Percentiles rank a stretch among this genome's conserved stretches.
phyloP scores from a whole-genome alignment of 2,113 vertebrate species.

The Craseonycteris thonglongyai region DNA sequence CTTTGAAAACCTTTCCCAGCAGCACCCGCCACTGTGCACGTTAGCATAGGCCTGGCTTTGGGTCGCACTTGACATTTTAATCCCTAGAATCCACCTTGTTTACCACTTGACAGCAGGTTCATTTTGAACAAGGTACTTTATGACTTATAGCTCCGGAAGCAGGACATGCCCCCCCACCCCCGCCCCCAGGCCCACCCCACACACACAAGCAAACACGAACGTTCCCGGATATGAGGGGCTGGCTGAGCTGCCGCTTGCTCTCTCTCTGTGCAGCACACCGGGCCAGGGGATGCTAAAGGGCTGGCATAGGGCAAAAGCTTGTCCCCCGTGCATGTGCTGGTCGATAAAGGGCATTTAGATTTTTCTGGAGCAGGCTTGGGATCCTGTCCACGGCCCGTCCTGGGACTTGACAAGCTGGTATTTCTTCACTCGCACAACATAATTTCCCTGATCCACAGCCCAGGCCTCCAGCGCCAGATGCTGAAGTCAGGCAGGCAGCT shows the following conservation, averaged over 20 bases:
- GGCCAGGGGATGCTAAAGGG: neutral
- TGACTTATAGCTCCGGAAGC: neutral
- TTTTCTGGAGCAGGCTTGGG: neutral
- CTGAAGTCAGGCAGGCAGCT: conserved; percentile 77
- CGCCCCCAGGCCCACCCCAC: neutral
- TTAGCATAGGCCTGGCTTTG: conserved; percentile 39
- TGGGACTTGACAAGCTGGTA: conserved; percentile 35
- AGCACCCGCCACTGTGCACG: neutral
- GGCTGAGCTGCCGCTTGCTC: neutral
- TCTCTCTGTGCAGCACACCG: neutral
- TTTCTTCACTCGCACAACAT: conserved; percentile 42
- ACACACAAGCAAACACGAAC: neutral
- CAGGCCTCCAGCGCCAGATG: conserved; percentile 69
- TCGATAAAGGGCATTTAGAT: neutral
- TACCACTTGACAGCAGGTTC: conserved; percentile 48
- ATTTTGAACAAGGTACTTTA: neutral
- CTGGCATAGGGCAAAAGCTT: neutral
- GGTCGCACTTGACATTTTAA: conserved; percentile 32
- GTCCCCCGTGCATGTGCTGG: neutral
- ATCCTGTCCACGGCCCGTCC: neutral
- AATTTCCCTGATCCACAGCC: conserved; percentile 56
- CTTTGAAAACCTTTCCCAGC: conserved; percentile 56
- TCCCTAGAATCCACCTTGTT: conserved; percentile 60
- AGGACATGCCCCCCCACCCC: no score
- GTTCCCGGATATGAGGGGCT: neutral